These are phyloP conservation scores for Isotomurus palustris DNA, from an alignment of 2,888 invertebrate species.

Conservation along the genomic window DNA sequence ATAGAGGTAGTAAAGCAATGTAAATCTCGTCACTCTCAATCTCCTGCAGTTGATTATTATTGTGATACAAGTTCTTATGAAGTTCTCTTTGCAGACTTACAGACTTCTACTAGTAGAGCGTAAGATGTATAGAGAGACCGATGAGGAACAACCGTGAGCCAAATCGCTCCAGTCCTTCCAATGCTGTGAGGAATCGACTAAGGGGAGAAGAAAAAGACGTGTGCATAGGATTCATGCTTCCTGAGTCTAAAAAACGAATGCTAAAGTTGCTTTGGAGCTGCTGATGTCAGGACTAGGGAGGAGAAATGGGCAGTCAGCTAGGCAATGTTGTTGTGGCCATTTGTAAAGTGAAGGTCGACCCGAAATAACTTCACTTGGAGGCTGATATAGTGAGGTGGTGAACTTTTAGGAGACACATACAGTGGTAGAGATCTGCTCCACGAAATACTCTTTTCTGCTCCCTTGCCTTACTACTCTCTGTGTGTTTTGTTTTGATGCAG, in stretches of 20 bases:
- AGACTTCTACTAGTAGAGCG: too few relatives aligned
- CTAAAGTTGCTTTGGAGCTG: neutral
- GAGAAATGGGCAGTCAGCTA: constrained; percentile 10
- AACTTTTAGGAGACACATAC: neutral
- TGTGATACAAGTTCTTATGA: too few relatives aligned
- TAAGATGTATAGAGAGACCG: too few relatives aligned
- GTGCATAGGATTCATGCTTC: constrained; percentile 8
- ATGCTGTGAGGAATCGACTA: neutral
- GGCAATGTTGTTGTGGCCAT: constrained; percentile 19
- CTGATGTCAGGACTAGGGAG: constrained; percentile 1
- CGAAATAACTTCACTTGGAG: constrained; percentile 10
- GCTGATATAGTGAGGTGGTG: constrained; percentile 4
- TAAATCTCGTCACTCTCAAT: constrained; percentile 9
- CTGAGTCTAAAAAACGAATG: constrained; percentile 4
- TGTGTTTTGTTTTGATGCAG: neutral
- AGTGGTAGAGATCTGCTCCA: neutral
- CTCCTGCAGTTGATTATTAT: constrained; percentile 4
- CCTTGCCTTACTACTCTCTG: constrained; percentile 3
- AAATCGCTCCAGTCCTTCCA: neutral
- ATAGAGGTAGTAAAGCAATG: constrained; percentile 5
- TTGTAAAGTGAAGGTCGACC: constrained; percentile 45
- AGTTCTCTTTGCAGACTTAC: too few relatives aligned
- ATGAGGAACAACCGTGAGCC: too few relatives aligned
- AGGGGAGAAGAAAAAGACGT: constrained; percentile 13
- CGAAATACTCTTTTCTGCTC: too few relatives aligned